Evolutionary conservation across 2,113 vertebrate species (phyloP), one percentile per base, ranked within the genome.

Genomic region (Chaetorhynchus papuensis): DNA sequence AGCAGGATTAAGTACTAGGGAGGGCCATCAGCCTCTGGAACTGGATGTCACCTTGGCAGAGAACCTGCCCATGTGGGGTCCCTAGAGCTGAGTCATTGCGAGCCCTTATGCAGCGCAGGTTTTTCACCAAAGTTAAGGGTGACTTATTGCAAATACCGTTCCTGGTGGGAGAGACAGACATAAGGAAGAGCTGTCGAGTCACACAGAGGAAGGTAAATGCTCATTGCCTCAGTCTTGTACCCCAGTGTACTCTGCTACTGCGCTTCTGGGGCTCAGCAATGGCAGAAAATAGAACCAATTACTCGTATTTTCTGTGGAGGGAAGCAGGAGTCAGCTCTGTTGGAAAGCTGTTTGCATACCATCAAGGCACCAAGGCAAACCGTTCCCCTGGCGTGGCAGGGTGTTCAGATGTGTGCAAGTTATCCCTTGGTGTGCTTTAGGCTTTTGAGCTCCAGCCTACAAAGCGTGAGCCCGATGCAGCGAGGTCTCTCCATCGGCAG

Each of bases 391-490:
- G 76, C 3, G 0, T 30, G 80, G 64, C 83, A 52, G 86, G 56
- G 2, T 1, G 44, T 22, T 33, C 1, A 12, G 66, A 9, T 1
- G 27, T 7, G 56, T 44, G 33, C 5, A 15, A 5, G 56, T 44
- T 57, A 35, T 42, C 64, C 83, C 66, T 60, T 33, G 61, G 27
- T 35, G 81, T 45, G 84, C 88, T 61, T 69, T 6, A 24, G 87
- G 87, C 49, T 3, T 19, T 5, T 6, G 87, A 88, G 72, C 61
- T 50, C 27, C 72, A 54, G 69, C 65, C 56, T 45, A 1, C 35
- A 0, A 28, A 27, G 82, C 6, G 1, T 47, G 54, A 13, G 11
- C 61, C 74, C 6, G 1, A 1, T 1, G n/a, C 22, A 7, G 39
- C 1, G 17, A 6, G 82, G 53, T 20, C 15, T 61, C 45, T 37